Conservation (phyloP, 1,140 invertebrate species). For the Apolygus lucorum region DNA sequence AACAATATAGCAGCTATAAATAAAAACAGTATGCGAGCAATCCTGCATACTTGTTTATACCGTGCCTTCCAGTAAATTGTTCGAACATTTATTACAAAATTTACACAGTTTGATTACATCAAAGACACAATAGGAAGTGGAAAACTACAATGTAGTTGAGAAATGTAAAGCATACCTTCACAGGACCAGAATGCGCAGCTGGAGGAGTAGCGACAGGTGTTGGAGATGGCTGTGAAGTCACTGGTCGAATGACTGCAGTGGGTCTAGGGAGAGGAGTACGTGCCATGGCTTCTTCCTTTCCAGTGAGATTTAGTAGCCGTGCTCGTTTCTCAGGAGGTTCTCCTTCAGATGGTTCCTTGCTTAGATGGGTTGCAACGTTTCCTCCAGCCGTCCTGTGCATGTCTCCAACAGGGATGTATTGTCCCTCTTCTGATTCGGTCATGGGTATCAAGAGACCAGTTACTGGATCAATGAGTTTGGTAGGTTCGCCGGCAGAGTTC, state of each 20-base stretch:
- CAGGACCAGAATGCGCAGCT: not conserved
- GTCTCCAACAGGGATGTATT: constrained; percentile 52
- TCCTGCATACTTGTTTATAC: too few species aligned
- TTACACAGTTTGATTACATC: too few species aligned
- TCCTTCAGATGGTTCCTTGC: not conserved
- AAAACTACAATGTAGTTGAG: constrained; percentile 6
- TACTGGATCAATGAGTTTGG: constrained; percentile 61
- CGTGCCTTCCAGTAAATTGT: too few species aligned
- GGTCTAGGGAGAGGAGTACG: constrained; percentile 25
- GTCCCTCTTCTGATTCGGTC: constrained; percentile 61
- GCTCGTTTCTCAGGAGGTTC: constrained; percentile 21
- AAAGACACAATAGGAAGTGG: too few species aligned
- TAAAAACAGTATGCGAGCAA: too few species aligned
- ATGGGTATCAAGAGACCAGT: constrained; percentile 63
- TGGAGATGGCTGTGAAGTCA: constrained; percentile 13
- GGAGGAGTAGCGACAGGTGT: constrained; percentile 19
- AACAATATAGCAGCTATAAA: not conserved
- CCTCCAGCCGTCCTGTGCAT: not conserved
- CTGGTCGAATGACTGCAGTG: constrained; percentile 22
- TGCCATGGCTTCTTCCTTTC: constrained; percentile 21
- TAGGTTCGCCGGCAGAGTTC: constrained; percentile 43
- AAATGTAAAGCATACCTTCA: not conserved
- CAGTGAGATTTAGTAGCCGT: not conserved
- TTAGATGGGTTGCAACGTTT: not conserved
- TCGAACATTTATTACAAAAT: too few species aligned